phyloP scores from a whole-genome alignment of 2,113 vertebrate species.

The Pao palembangensis region DNA sequence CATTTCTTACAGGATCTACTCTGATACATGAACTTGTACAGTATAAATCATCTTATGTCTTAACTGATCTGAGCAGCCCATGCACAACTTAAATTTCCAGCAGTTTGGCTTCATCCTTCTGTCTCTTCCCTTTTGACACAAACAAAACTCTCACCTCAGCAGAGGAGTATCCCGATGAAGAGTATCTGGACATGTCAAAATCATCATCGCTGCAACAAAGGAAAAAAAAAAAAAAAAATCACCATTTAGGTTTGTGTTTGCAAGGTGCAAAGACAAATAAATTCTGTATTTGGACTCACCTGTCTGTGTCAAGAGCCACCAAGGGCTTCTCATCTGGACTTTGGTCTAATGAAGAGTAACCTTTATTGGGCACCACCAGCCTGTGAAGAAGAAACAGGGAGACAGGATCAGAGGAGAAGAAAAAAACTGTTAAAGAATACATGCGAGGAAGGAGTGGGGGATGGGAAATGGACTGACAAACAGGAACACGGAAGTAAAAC shows the following conservation, averaged over 20 bases:
- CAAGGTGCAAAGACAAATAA: not conserved
- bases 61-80: no score
- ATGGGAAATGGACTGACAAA: slow-evolving; percentile 13
- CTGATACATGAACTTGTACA: no score
- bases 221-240: not conserved
- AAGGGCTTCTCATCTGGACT: slow-evolving; percentile 97
- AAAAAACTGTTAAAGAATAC: not conserved
- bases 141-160: slow-evolving; percentile 86
- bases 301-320: slow-evolving; percentile 98
- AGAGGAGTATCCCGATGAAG: slow-evolving; percentile 97
- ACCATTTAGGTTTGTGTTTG: slow-evolving; percentile 7
- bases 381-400: slow-evolving; percentile 62
- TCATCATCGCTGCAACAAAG: slow-evolving; percentile 88
- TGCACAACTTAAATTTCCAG: not conserved
- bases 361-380: slow-evolving; percentile 97
- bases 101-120: no score
- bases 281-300: slow-evolving; percentile 69
- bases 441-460: not conserved
- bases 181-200: slow-evolving; percentile 99
- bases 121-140: not conserved
- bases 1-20: no score
- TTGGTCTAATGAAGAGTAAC: slow-evolving; percentile 97
- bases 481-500: slow-evolving; percentile 18
- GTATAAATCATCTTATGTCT: no score
- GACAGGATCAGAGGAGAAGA: not conserved